Base-by-base conservation (phyloP, 2,888 invertebrate species). In the Apamea epomidion region DNA sequence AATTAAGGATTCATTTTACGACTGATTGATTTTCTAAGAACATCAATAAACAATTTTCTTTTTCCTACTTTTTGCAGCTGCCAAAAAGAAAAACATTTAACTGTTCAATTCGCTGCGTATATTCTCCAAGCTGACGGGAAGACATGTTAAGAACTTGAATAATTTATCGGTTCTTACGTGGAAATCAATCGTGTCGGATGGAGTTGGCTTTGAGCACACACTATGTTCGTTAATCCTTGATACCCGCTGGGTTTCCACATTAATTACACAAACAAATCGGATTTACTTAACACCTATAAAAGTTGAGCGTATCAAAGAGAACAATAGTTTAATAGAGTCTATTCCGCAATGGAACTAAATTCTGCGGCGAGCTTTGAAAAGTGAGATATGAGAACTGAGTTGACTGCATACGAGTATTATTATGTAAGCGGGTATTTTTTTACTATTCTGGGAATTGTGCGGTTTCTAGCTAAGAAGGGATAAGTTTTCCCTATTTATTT, bases 231-330 rank as follows among this genome's bases (percentile, higher is more conserved):
- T 84, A 79, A 62, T 79, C 64, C 72, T 82, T 79, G 67, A 72
- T 64, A 84, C 54, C 60, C 29, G 32, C 58, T 83, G 78, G n/a
- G n/a, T 83, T 60, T 37, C 54, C 48, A 80, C 68, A 80, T 82
- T 84, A 79, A 82, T 82, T 84, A 70, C 60, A 70, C 76, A 81
- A 84, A 86, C 86, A 77, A 68, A 70, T 83, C 70, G 62, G n/a
- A 81, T 85, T 81, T 72, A 81, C 58, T 76, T 73, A 85, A 85
- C 82, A 81, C 82, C 73, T 85, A 48, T 86, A 81, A 85, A 85
- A 84, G 76, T 74, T 77, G 10, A 74, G 8, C 58, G 29, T 71
- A 77, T 77, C 77, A 84, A 84, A 81, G 70, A 62, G 62, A 76
- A 86, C 82, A 74, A 74, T 76, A 81, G 82, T 81, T 84, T 76